Conservation (phyloP, 2,888 invertebrate genomes). For the Periphyllus acericola region DNA sequence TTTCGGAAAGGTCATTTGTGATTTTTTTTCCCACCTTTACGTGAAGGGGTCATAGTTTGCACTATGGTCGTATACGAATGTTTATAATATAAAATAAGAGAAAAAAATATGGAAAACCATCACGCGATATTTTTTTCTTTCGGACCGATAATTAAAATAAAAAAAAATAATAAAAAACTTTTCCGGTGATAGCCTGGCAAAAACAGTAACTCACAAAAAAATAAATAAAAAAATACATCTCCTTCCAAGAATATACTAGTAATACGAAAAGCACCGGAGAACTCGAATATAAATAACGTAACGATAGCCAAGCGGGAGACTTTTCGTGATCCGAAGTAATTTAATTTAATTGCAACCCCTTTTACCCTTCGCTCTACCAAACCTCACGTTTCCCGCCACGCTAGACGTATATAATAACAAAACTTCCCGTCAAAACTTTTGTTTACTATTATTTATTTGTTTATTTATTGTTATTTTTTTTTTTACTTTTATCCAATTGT, state of each 20-base stretch:
- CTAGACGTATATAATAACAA: conserved; percentile 5
- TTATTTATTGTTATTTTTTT: neutral
- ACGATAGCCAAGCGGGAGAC: conserved; percentile 42
- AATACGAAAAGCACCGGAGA: conserved; percentile 5
- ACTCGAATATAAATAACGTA: conserved; percentile 38
- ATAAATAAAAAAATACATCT: conserved; percentile 24
- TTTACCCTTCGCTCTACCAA: neutral
- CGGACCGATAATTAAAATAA: conserved; percentile 52
- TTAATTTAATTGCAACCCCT: conserved; percentile 53
- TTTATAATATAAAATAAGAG: neutral
- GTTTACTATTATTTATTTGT: neutral
- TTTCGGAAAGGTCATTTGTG: conserved; percentile 18
- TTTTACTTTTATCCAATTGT: neutral
- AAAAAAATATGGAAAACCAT: conserved; percentile 10
- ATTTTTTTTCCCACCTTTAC: conserved; percentile 11
- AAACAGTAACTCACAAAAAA: conserved; percentile 31
- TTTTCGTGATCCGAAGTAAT: conserved; percentile 54
- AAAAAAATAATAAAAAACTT: conserved; percentile 42
- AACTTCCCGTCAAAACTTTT: conserved; percentile 30
- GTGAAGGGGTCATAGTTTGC: neutral
- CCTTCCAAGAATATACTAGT: neutral
- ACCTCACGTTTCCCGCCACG: neutral
- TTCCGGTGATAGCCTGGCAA: conserved; percentile 1
- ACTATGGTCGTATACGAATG: neutral
- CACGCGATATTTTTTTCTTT: conserved; percentile 49